Percentiles rank a stretch among this genome's conserved stretches.
These are phyloP conservation scores for Seriola quinqueradiata DNA, from an alignment of 2,113 vertebrate species.

Conservation along the genomic window DNA sequence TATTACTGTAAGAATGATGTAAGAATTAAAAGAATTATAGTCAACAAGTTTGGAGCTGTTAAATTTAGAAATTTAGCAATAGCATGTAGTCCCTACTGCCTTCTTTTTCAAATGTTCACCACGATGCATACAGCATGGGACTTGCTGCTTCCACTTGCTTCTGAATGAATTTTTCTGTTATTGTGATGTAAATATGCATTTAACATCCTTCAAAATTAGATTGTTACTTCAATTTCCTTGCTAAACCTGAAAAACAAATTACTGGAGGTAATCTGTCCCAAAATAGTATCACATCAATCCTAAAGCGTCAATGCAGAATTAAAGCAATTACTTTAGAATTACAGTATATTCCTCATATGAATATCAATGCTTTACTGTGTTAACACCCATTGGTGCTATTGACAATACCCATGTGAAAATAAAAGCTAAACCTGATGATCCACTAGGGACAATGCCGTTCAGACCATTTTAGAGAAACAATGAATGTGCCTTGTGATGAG, in stretches of 20 bases:
- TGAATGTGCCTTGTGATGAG: conserved; percentile 12
- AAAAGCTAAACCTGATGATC: conserved; percentile 10
- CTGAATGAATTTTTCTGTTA: background rate
- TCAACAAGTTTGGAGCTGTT: background rate
- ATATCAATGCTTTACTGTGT: conserved; percentile 20
- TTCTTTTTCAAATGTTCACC: background rate
- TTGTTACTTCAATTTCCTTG: conserved; percentile 7
- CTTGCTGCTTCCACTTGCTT: background rate
- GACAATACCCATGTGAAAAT: conserved; percentile 20
- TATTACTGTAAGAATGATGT: background rate
- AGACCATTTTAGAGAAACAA: conserved; percentile 8
- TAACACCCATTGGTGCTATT: background rate
- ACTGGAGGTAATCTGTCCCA: background rate
- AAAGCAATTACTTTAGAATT: conserved; percentile 18
- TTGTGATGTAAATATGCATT: conserved; percentile 29
- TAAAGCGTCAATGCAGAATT: background rate
- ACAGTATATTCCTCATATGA: conserved; percentile 2
- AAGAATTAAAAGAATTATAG: background rate
- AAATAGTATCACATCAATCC: conserved; percentile 16
- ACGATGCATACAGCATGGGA: background rate
- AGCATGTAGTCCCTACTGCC: background rate
- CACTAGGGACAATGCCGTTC: conserved; percentile 9
- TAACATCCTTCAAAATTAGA: background rate
- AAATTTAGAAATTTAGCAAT: background rate
- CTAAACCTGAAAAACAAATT: conserved; percentile 18